These are phyloP conservation scores for Lepidostoma basale DNA, from an alignment of 1,140 invertebrate genomes.

Conservation along the genomic window DNA sequence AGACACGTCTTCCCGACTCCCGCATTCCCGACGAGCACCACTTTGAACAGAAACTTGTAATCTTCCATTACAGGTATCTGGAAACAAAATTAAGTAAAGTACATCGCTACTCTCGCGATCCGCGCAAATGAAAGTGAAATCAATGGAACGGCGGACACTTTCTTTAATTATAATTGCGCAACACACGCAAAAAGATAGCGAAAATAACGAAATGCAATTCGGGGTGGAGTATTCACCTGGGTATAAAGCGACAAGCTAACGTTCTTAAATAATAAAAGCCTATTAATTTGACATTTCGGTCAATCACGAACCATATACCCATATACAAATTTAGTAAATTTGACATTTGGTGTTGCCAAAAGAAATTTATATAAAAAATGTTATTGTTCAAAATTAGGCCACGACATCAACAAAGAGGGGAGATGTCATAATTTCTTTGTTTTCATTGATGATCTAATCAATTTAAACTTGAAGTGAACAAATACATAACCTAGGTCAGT, in stretches of 20 bases:
- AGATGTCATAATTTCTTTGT: too few relatives aligned
- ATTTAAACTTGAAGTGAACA: too few relatives aligned
- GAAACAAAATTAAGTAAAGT: constrained; percentile 32
- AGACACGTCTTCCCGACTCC: constrained; percentile 95
- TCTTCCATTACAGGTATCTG: constrained; percentile 80
- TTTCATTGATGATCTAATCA: too few relatives aligned
- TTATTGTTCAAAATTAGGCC: too few relatives aligned
- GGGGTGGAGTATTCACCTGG: constrained; percentile 23
- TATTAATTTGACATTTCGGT: constrained; percentile 38
- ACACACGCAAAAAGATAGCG: neutral
- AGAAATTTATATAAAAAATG: too few relatives aligned
- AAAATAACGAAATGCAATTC: neutral
- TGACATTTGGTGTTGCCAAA: constrained; percentile 42
- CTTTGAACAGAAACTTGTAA: constrained; percentile 98
- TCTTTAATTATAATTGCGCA: constrained; percentile 30
- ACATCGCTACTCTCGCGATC: neutral
- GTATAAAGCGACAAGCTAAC: constrained; percentile 7
- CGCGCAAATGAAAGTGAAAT: constrained; percentile 42
- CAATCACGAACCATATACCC: constrained; percentile 20
- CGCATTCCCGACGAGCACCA: constrained; percentile 93
- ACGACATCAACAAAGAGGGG: too few relatives aligned
- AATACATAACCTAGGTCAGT: too few relatives aligned
- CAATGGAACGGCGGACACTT: constrained; percentile 32
- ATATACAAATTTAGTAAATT: constrained; percentile 33
- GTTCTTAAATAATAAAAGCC: constrained; percentile 25